Conservation (phyloP, 2,888 invertebrate species). For the Pseudococcus viburni region DNA sequence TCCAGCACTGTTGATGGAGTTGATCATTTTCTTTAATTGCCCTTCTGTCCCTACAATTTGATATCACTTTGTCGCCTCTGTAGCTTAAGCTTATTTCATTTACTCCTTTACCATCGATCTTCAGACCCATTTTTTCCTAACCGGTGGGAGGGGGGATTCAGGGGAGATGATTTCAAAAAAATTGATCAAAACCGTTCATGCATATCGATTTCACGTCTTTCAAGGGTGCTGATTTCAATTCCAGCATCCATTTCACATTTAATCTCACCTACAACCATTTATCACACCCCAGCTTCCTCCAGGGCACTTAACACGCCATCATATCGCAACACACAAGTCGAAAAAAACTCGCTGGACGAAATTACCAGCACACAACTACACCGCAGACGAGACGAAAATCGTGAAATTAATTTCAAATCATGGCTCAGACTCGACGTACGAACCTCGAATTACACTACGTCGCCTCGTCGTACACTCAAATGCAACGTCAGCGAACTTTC, state of each 20-base stretch:
- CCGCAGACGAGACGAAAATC: neutral
- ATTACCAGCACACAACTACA: neutral
- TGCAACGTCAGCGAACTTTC: neutral
- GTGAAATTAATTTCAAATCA: constrained; percentile 25
- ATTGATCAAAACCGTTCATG: neutral
- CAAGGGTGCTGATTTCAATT: neutral
- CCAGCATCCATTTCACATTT: neutral
- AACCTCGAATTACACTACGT: neutral
- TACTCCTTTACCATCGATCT: no score
- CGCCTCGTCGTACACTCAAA: neutral
- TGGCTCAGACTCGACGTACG: neutral
- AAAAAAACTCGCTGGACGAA: neutral
- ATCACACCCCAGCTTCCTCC: neutral
- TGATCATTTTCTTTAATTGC: no score
- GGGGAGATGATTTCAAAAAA: neutral
- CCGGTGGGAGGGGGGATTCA: no score
- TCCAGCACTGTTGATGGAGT: no score
- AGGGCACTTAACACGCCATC: neutral
- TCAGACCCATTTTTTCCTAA: no score
- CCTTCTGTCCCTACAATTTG: no score
- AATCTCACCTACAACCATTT: neutral
- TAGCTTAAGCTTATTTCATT: no score
- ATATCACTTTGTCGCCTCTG: no score
- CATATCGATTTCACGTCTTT: neutral
- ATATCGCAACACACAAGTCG: neutral